phyloP scores from a whole-genome alignment of 2,888 invertebrate species.

The Malthinus seriepunctatus region DNA sequence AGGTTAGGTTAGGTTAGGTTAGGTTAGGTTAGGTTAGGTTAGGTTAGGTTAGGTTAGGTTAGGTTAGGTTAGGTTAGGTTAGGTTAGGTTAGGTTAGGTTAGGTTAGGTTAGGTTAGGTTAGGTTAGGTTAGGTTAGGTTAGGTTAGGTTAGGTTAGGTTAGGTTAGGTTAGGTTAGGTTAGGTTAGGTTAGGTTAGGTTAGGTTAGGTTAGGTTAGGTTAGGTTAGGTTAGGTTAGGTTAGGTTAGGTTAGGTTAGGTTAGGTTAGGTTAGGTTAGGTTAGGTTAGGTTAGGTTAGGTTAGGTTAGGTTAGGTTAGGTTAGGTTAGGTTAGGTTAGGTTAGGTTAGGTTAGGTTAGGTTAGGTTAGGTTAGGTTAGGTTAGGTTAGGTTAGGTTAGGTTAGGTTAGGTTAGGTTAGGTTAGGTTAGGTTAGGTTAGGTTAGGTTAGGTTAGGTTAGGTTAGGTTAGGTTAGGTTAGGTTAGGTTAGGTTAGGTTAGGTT shows the following conservation, averaged over 20 bases:
- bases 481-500: neutral
- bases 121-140: neutral
- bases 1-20: neutral
- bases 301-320: neutral
- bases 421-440: neutral
- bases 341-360: neutral
- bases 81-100: neutral
- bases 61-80: neutral
- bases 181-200: neutral
- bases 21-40: neutral
- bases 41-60: neutral
- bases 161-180: neutral
- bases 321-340: neutral
- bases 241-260: neutral
- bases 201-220: neutral
- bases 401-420: neutral
- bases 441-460: neutral
- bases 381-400: neutral
- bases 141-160: neutral
- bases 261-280: neutral
- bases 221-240: neutral
- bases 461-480: neutral
- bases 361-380: neutral
- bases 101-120: neutral
- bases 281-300: neutral